phyloP scores from a whole-genome alignment of 2,888 invertebrate genomes.

The Hymenopus coronatus region DNA sequence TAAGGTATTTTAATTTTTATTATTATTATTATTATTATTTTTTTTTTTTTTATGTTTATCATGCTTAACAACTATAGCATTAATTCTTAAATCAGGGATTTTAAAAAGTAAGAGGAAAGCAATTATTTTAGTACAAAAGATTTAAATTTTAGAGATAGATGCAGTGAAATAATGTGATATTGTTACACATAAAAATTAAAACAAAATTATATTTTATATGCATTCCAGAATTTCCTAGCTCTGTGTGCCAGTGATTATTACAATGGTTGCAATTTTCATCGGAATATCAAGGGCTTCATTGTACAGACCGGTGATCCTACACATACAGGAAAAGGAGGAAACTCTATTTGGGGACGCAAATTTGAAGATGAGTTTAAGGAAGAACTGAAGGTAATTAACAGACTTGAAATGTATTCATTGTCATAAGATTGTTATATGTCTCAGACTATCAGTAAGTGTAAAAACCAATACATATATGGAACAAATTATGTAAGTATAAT shows the following conservation, averaged over 20 bases:
- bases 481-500: too few relatives aligned
- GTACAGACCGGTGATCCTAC: conserved; percentile 79
- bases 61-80: too few relatives aligned
- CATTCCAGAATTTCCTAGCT: conserved; percentile 82
- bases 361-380: conserved; percentile 98
- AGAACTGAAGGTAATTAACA: conserved; percentile 69
- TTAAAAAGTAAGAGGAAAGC: neutral
- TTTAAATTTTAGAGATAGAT: neutral
- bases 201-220: conserved; percentile 14
- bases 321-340: conserved; percentile 95
- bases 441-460: neutral
- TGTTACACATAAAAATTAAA: neutral
- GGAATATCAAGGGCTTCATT: conserved; percentile 77
- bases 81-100: too few relatives aligned
- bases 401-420: neutral
- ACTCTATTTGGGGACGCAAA: conserved; percentile 92
- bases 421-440: neutral
- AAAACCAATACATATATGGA: too few relatives aligned
- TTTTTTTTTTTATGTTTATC: too few relatives aligned
- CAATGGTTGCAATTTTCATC: conserved; percentile 70
- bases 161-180: neutral
- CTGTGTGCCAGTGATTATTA: conserved; percentile 94
- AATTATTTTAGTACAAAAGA: neutral
- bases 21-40: too few relatives aligned
- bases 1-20: too few relatives aligned